Evolutionary conservation across 2,888 invertebrate species (phyloP).

Genomic region (Phania funesta): DNA sequence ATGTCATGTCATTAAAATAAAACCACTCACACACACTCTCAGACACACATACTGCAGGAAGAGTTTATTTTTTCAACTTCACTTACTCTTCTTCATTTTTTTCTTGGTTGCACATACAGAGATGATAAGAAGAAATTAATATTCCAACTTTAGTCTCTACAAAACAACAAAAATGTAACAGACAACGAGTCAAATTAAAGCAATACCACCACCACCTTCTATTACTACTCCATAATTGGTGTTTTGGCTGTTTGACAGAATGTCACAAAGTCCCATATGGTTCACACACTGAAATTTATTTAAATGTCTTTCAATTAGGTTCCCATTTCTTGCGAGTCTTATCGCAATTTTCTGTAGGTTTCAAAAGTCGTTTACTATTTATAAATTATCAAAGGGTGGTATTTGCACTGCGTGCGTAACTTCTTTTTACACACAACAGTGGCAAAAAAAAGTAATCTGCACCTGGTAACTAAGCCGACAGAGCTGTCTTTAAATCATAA

Average conservation of each 20-base stretch:
- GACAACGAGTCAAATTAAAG: conserved; percentile 38
- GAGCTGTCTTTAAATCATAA: too few relatives aligned
- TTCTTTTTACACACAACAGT: conserved; percentile 26
- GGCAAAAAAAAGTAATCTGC: background rate
- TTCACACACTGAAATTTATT: conserved; percentile 50
- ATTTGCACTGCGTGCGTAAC: conserved; percentile 43
- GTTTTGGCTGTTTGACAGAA: conserved; percentile 33
- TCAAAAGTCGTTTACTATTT: conserved; percentile 32
- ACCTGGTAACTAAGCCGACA: background rate
- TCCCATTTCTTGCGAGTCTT: conserved; percentile 41
- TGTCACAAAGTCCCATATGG: conserved; percentile 57
- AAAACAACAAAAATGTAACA: conserved; percentile 9
- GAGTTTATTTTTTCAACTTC: conserved; percentile 19
- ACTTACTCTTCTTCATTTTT: conserved; percentile 5
- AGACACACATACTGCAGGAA: background rate
- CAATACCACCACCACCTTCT: conserved; percentile 56
- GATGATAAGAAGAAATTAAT: conserved; percentile 48
- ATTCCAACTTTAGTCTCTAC: conserved; percentile 5
- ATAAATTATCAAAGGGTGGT: conserved; percentile 32
- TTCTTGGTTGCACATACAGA: conserved; percentile 46
- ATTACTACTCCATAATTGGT: background rate
- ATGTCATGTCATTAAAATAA: conserved; percentile 65
- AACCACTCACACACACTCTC: background rate
- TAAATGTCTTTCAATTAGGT: conserved; percentile 46
- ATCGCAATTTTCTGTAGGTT: conserved; percentile 51